Evolutionary conservation across 92 coral and sea anemone genomes (phyloP), one percentile per base, ranked within the genome.

Genomic region (Pocillopora meandrina): DNA sequence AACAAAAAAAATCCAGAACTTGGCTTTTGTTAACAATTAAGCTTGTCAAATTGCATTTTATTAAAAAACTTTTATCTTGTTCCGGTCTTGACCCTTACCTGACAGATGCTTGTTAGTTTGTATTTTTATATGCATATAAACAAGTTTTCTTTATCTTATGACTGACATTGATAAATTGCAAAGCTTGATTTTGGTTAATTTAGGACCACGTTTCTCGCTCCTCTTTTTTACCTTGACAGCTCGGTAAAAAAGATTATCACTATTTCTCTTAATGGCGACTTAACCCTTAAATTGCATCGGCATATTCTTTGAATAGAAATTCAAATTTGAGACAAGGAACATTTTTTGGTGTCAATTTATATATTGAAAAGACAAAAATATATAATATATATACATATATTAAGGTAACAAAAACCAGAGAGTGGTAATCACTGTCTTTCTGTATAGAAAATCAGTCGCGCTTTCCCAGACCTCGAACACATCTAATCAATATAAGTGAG

Each of bases 1-100:
- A 23, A 62, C 59, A 16, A 66, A 57, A 34, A 18, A 17, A 64
- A 63, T 12, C 42, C 31, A 26, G 61, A 63, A 63, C 20, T 55
- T 12, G 60, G 57, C 52, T 35, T 58, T 10, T 3, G 63, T 36
- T 57, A 34, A 47, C 26, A 60, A 49, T 67, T 80, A 56, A 31
- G 74, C 19, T 71, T 60, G 56, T 21, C 57, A 59, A 19, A 36
- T 18, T 71, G 77, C 58, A 71, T 81, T 81, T 80, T 47, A 61
- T 36, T 34, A n/a, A 81, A 71, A n/a, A 65, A 71, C 71, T 77
- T 5, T 13, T 71, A 35, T 47, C 47, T 17, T 12, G 47, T 56
- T 26, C 57, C 84, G 57, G 10, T 80, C 18, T 42, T 34, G 2
- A 3, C 56, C 2, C 13, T 5, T 6, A 10, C 34, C 9, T 6